Base-by-base conservation (phyloP, 2,113 vertebrate genomes). In the Cricetomys ansorgei region DNA sequence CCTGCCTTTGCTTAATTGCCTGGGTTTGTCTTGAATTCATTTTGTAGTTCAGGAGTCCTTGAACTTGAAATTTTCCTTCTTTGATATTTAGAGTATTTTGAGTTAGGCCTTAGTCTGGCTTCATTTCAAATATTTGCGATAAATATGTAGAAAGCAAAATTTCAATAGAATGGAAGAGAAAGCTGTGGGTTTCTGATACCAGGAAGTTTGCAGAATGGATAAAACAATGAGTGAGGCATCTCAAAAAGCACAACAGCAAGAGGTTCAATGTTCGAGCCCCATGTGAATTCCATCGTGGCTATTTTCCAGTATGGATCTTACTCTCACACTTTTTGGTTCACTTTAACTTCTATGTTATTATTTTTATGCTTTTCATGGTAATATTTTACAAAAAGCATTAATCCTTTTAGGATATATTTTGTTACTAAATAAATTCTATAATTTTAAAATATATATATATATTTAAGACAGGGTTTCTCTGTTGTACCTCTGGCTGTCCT, bases 341-440 rank as follows among this genome's bases (percentile, higher is more conserved):
- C 73, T 96, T 89, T 92, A 72, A 91, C 53, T 92, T 85, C 23
- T 10, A 10, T 16, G 34, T 95, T 94, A 81, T 37, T 13, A 27
- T 76, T 91, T 92, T 8, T 15, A 91, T 72, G 10, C 59, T 62
- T 76, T 94, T 40, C 53, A 70, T 89, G 40, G 12, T 48, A 10
- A 43, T 19, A 62, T 79, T 79, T 92, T 89, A 45, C 5, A 94
- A 29, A 92, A 19, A 70, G 19, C 87, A 45, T 76, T 95, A 45
- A 80, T 91, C 75, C 21, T 72, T 25, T 73, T 87, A 40, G 7
- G 48, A 50, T 87, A 45, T 67, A 75, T 57, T 76, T 93, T 95
- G 21, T 91, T 95, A 86, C 64, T 87, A 89, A 34, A 50, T 48
- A 50, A 65, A 57, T 89, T 95, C 93, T 53, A 85, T 31, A 45